phyloP scores from a whole-genome alignment of 2,113 vertebrate species.

The Notechis scutatus region DNA sequence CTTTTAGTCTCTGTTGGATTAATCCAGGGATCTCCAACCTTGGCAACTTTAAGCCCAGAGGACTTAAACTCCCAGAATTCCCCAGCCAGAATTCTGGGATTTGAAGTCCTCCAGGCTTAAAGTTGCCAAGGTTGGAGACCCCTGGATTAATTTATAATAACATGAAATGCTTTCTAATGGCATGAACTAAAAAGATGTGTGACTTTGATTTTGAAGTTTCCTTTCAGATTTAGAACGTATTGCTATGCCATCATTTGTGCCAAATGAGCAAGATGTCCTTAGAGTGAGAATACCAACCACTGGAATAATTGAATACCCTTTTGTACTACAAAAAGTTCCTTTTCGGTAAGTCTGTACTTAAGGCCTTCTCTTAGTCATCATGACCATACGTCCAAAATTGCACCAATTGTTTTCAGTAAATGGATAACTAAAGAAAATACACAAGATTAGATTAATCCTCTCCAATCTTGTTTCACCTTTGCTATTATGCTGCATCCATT shows the following conservation, averaged over 20 bases:
- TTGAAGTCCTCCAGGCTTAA: no score
- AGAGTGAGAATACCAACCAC: slow-evolving; percentile 77
- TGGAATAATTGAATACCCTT: slow-evolving; percentile 82
- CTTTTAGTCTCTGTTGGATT: background rate
- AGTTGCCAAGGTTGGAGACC: no score
- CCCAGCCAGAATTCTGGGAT: no score
- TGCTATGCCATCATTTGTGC: slow-evolving; percentile 65
- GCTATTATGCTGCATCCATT: background rate
- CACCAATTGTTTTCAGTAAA: background rate
- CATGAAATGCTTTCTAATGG: background rate
- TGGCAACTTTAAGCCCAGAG: no score
- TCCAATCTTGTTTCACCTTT: background rate
- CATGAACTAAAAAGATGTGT: background rate
- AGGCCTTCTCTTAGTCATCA: background rate
- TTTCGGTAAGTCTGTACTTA: slow-evolving; percentile 72
- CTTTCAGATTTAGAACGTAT: slow-evolving; percentile 77
- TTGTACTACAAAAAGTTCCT: slow-evolving; percentile 73
- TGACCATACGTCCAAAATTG: background rate
- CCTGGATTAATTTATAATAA: background rate
- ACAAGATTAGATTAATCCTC: background rate
- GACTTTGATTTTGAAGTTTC: slow-evolving; percentile 67
- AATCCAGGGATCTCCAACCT: no score
- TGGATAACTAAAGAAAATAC: background rate
- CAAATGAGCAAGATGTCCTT: slow-evolving; percentile 78
- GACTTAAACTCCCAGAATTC: no score